These are phyloP conservation scores for Crocidura indochinensis DNA, from an alignment of 2,797 vertebrate genomes.

Conservation along the genomic window DNA sequence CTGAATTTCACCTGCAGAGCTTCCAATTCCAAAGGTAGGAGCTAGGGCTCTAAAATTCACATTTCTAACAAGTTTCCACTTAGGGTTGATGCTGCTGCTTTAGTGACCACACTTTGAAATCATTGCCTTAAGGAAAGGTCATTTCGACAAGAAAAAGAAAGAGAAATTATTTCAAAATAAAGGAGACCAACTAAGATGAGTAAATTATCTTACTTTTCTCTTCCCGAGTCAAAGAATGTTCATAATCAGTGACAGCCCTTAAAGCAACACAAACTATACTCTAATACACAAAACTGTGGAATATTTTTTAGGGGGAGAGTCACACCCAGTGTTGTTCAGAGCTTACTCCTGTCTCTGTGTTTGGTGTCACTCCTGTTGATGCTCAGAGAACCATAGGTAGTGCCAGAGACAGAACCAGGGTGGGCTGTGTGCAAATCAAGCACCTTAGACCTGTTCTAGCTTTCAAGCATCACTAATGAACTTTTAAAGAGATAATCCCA, in stretches of 20 bases:
- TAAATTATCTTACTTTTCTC: slow-evolving; percentile 53
- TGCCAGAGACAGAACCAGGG: no score
- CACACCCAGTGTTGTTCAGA: no score
- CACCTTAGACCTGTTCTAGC: no score
- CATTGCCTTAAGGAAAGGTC: slow-evolving; percentile 10
- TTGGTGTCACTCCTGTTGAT: no score
- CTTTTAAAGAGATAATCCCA: no score
- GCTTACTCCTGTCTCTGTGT: no score
- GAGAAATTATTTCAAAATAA: not conserved
- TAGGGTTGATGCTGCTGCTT: no score
- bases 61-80: slow-evolving; percentile 1
- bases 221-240: not conserved
- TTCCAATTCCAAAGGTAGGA: not conserved
- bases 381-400: no score
- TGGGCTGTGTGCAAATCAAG: no score
- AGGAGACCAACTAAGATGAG: slow-evolving; percentile 5
- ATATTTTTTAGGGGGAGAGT: no score
- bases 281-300: no score
- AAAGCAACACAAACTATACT: slow-evolving; percentile 1
- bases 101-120: slow-evolving; percentile 40
- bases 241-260: slow-evolving; percentile 29
- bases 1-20: not conserved
- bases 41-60: not conserved
- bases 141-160: slow-evolving; percentile 2
- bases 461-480: no score